A percentile compares a stretch with the other conserved stretches of the same genome.
phyloP scores from a whole-genome alignment of 2,797 vertebrate species.

The Poeciliopsis paucimaculata region DNA sequence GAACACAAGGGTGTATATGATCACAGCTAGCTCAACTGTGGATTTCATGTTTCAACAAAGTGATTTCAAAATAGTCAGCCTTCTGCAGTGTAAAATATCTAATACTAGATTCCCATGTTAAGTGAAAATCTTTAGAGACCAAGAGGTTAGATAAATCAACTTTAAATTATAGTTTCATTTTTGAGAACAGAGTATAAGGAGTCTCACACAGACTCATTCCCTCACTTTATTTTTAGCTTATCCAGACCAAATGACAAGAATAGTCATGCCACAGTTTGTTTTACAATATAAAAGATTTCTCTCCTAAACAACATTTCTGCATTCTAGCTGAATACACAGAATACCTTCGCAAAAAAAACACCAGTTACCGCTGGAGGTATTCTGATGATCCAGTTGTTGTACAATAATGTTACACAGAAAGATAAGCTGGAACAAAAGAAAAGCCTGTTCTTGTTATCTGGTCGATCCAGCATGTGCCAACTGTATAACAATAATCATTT shows the following conservation, averaged over 20 bases:
- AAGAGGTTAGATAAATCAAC: neutral
- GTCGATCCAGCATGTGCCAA: neutral
- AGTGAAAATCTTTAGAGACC: neutral
- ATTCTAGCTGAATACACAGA: too few species aligned
- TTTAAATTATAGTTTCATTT: neutral
- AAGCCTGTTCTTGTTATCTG: neutral
- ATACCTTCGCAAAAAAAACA: neutral
- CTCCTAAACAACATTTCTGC: neutral
- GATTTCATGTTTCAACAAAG: neutral
- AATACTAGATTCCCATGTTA: neutral
- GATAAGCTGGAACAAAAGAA: neutral
- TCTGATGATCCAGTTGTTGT: neutral
- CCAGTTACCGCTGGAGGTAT: neutral
- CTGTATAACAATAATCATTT: neutral
- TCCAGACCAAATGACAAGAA: neutral
- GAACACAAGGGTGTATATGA: conserved; percentile 35
- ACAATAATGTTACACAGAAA: neutral
- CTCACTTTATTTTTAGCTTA: neutral
- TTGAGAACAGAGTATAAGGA: neutral
- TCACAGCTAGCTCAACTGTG: too few species aligned
- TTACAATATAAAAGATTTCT: neutral
- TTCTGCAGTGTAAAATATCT: neutral
- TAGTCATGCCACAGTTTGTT: neutral
- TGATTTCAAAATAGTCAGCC: neutral
- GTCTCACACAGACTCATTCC: neutral